Evolutionary conservation across 2,113 vertebrate species (phyloP).

Genomic region (Perognathus longimembris): DNA sequence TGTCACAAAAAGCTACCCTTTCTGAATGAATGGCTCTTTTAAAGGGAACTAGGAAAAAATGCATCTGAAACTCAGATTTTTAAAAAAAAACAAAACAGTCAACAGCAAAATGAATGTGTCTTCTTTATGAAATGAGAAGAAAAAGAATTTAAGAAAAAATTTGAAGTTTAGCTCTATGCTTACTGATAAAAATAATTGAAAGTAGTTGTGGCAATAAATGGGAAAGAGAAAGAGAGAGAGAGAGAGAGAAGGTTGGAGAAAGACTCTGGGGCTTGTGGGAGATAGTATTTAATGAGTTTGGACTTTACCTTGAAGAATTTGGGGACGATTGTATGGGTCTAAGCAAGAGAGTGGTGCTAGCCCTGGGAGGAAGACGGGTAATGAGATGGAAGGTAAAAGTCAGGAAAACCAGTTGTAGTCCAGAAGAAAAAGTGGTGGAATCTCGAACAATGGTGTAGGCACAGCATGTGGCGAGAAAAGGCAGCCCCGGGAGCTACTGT

Average conservation of each 20-base stretch:
- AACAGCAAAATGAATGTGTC: not conserved
- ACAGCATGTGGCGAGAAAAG: not conserved
- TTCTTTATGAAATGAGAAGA: not conserved
- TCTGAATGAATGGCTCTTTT: slow-evolving; percentile 55
- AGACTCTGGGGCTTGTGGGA: not conserved
- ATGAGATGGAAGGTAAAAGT: not conserved
- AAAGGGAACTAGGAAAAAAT: slow-evolving; percentile 24
- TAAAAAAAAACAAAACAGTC: not conserved
- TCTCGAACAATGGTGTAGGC: not conserved
- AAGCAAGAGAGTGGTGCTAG: not conserved
- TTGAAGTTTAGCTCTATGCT: not conserved
- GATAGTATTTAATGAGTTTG: not conserved
- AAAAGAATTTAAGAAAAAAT: accelerated
- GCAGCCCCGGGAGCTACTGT: no score
- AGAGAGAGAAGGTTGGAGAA: not conserved
- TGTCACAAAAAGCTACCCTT: slow-evolving; percentile 9
- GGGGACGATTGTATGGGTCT: not conserved
- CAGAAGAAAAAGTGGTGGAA: not conserved
- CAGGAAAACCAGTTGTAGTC: not conserved
- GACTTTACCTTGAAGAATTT: not conserved
- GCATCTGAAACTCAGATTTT: not conserved
- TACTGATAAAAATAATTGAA: not conserved
- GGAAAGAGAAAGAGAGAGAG: not conserved
- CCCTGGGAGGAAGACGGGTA: not conserved
- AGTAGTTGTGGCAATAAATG: not conserved